phyloP scores from a whole-genome alignment of 2,113 vertebrate species.

The Hippopotamus amphibius region DNA sequence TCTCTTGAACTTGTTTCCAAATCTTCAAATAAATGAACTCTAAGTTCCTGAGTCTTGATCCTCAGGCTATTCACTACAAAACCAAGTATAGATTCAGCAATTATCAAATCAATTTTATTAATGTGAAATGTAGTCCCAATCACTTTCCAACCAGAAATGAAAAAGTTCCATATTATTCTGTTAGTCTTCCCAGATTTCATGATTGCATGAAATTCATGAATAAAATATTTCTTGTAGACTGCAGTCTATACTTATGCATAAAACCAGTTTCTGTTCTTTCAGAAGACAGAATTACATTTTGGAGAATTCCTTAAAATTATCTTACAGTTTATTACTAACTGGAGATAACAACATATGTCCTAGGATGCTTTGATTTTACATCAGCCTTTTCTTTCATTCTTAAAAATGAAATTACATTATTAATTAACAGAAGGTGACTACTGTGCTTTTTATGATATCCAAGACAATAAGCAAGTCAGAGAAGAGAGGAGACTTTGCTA shows the following conservation, averaged over 20 bases:
- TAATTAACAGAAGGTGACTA: not conserved
- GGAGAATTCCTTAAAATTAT: not conserved
- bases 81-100: not conserved
- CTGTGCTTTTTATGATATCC: not conserved
- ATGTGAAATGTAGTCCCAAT: not conserved
- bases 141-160: not conserved
- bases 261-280: not conserved
- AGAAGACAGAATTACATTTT: not conserved
- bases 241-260: not conserved
- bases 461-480: not conserved
- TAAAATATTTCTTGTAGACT: not conserved
- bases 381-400: not conserved
- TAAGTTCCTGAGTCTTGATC: not conserved
- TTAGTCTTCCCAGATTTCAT: not conserved
- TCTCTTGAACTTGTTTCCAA: constrained; percentile 9
- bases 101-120: constrained; percentile 30
- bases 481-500: not conserved
- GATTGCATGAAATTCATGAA: not conserved
- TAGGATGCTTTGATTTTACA: not conserved
- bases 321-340: not conserved
- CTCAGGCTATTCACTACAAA: not conserved
- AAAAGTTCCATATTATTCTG: not conserved
- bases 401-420: not conserved
- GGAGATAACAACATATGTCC: not conserved
- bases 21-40: constrained; percentile 48